Evolutionary conservation across 2,888 invertebrate species (phyloP).

Genomic region (Heliconius aoede): DNA sequence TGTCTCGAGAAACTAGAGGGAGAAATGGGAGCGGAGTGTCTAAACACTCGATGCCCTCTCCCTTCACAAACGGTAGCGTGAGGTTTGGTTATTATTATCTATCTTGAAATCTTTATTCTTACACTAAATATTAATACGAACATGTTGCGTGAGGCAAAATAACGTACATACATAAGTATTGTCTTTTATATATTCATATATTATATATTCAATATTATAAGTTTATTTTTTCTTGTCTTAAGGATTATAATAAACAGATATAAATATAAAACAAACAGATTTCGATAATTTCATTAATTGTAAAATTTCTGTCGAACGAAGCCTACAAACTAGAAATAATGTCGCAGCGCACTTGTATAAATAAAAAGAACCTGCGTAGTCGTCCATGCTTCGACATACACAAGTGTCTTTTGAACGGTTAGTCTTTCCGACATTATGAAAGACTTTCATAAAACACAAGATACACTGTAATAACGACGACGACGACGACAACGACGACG

Average conservation of each 20-base stretch:
- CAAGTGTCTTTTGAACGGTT: no score
- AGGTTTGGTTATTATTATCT: no score
- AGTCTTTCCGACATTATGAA: no score
- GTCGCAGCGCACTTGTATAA: background rate
- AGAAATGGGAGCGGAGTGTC: no score
- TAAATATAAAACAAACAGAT: background rate
- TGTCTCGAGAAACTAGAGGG: no score
- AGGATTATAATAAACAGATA: no score
- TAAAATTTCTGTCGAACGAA: background rate
- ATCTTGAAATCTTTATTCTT: background rate
- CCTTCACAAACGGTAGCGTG: no score
- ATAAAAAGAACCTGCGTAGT: background rate
- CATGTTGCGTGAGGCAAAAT: background rate
- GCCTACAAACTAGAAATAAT: background rate
- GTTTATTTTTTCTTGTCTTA: background rate
- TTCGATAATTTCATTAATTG: background rate
- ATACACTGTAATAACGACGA: background rate
- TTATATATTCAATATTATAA: background rate
- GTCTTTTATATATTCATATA: no score
- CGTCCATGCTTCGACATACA: background rate
- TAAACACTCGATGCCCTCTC: no score
- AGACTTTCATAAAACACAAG: no score
- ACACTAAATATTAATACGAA: background rate
- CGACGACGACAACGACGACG: no score
- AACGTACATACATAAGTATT: no score